phyloP scores from a whole-genome alignment of 2,888 invertebrate genomes.

The Pseudococcus viburni region DNA sequence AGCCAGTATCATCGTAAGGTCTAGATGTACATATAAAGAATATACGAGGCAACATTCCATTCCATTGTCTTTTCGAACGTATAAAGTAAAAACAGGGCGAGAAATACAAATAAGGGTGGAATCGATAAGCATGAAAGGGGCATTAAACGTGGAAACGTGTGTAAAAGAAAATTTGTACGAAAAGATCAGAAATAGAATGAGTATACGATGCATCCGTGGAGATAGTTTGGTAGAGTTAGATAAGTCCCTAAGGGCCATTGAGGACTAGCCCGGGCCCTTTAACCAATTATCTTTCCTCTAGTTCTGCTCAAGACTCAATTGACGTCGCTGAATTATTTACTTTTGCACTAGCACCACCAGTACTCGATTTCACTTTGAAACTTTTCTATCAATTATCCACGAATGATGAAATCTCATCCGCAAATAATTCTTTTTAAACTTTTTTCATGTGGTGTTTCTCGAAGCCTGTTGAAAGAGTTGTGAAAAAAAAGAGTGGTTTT shows the following conservation, averaged over 20 bases:
- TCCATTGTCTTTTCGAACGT: constrained; percentile 38
- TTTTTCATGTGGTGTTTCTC: not conserved
- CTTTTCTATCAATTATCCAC: constrained; percentile 64
- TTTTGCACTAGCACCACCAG: constrained; percentile 25
- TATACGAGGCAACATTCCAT: not conserved
- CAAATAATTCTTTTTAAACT: constrained; percentile 54
- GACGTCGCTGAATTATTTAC: constrained; percentile 65
- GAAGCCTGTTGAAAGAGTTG: not conserved
- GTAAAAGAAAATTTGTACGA: constrained; percentile 56
- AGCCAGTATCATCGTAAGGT: too few species aligned
- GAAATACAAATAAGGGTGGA: constrained; percentile 66
- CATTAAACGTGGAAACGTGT: constrained; percentile 61
- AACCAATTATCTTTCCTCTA: constrained; percentile 65
- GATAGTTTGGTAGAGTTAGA: constrained; percentile 65
- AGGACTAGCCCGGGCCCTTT: constrained; percentile 64
- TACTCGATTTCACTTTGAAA: constrained; percentile 55
- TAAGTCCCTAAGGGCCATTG: constrained; percentile 64
- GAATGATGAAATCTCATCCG: constrained; percentile 63
- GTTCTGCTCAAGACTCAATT: constrained; percentile 66
- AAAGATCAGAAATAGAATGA: constrained; percentile 61
- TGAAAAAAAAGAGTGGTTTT: not conserved
- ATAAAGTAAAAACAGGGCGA: constrained; percentile 54
- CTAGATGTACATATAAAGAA: not conserved
- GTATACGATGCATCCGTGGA: constrained; percentile 50
- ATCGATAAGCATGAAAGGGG: constrained; percentile 61